phyloP scores from a whole-genome alignment of 2,113 vertebrate species.

The Fregata magnificens region DNA sequence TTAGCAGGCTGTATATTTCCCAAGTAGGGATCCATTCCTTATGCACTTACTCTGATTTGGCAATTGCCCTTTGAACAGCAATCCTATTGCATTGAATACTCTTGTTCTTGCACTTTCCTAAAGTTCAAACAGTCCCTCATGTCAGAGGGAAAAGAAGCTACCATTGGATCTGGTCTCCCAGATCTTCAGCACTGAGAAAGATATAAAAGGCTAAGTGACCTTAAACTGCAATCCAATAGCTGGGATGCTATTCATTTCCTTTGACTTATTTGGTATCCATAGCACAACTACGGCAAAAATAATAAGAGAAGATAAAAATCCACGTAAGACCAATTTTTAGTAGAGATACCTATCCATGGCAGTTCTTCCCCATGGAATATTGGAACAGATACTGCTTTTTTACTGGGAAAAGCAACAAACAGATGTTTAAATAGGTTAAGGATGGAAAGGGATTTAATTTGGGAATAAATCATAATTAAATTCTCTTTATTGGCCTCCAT shows the following conservation, averaged over 20 bases:
- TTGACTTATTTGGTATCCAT: background rate
- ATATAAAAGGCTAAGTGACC: background rate
- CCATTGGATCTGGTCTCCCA: background rate
- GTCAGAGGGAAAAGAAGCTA: background rate
- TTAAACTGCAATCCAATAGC: background rate
- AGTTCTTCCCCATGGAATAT: background rate
- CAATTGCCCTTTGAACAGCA: background rate
- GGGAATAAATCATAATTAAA: background rate
- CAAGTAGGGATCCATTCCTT: background rate
- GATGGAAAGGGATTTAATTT: background rate
- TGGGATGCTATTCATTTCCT: background rate
- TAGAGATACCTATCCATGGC: background rate
- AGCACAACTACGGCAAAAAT: background rate
- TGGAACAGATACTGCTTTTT: background rate
- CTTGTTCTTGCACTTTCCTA: background rate
- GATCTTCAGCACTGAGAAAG: background rate
- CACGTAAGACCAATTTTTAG: background rate
- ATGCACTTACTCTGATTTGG: background rate
- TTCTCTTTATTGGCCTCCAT: background rate
- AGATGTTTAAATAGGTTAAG: background rate
- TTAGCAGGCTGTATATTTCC: background rate
- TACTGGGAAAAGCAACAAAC: background rate
- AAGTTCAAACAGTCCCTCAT: background rate
- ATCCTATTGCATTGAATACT: background rate
- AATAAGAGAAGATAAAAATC: background rate